Evolutionary conservation across 2,113 vertebrate genomes (phyloP).

Genomic region (Benitochromis conjunctus): DNA sequence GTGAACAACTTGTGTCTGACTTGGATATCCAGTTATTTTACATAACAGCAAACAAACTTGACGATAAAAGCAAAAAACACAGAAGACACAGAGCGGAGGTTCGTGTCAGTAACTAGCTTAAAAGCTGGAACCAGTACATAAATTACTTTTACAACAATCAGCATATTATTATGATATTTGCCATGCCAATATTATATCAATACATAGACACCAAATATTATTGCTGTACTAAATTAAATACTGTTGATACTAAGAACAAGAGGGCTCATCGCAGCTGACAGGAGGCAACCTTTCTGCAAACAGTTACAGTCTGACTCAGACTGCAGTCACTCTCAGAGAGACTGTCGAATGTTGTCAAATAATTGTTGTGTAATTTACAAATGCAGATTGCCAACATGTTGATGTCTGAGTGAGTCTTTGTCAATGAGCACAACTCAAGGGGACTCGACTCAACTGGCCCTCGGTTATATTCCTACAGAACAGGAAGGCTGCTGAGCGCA

Average conservation of each 20-base stretch:
- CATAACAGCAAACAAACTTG: neutral
- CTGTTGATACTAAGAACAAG: neutral
- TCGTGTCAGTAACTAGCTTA: neutral
- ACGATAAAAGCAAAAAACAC: neutral
- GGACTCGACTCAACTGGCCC: too few species aligned
- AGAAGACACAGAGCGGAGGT: neutral
- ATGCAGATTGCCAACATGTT: neutral
- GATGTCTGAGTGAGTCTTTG: neutral
- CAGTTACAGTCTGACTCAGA: neutral
- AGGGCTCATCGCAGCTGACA: accelerated
- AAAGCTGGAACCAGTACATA: neutral
- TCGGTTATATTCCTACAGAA: neutral
- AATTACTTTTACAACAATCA: neutral
- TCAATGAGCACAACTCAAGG: neutral
- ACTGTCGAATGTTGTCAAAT: neutral
- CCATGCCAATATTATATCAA: neutral
- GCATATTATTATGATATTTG: neutral
- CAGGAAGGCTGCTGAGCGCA: neutral
- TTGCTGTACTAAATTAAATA: neutral
- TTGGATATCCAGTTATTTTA: neutral
- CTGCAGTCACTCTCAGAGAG: neutral
- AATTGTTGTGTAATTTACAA: neutral
- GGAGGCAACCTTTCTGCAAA: neutral
- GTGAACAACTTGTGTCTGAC: too few species aligned
- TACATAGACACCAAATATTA: neutral